A percentile compares a stretch with the other conserved stretches of the same genome.
These are phyloP conservation scores for Gandaritis pyraliata DNA, from an alignment of 2,888 invertebrate species.

Conservation along the genomic window DNA sequence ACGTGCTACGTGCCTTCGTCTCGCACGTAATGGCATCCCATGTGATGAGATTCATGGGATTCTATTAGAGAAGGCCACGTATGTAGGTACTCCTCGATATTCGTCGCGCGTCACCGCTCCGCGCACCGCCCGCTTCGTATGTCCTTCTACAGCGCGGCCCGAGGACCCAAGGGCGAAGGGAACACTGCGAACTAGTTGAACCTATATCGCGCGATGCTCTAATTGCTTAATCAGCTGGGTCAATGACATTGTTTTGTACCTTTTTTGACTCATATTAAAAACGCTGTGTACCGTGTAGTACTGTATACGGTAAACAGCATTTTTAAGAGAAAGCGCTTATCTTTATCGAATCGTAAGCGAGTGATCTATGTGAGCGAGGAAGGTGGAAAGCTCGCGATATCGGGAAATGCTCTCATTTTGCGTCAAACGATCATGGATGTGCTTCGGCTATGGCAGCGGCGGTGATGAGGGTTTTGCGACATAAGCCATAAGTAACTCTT, in stretches of 20 bases:
- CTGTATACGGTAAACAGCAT: too few species aligned
- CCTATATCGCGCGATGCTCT: background rate
- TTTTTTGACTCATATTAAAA: too few species aligned
- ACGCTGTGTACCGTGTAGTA: too few species aligned
- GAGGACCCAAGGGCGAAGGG: background rate
- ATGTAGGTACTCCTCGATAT: slow-evolving; percentile 52
- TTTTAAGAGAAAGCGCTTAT: too few species aligned
- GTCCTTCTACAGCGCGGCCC: slow-evolving; percentile 4
- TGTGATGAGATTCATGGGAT: slow-evolving; percentile 32
- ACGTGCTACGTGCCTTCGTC: background rate
- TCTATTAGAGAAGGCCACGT: slow-evolving; percentile 44
- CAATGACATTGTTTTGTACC: too few species aligned
- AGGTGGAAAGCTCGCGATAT: background rate
- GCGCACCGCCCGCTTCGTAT: slow-evolving; percentile 47
- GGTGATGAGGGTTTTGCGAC: background rate
- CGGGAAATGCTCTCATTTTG: background rate
- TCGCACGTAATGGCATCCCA: slow-evolving; percentile 27
- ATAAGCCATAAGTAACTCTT: background rate
- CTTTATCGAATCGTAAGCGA: background rate
- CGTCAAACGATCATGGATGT: background rate
- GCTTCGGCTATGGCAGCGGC: background rate
- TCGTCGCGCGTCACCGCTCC: slow-evolving; percentile 54
- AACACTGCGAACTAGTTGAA: background rate
- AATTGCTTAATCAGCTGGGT: too few species aligned
- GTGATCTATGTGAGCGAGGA: background rate